Evolutionary conservation across 2,797 vertebrate species (phyloP), one percentile per base, ranked within the genome.

Genomic region (Falco peregrinus): DNA sequence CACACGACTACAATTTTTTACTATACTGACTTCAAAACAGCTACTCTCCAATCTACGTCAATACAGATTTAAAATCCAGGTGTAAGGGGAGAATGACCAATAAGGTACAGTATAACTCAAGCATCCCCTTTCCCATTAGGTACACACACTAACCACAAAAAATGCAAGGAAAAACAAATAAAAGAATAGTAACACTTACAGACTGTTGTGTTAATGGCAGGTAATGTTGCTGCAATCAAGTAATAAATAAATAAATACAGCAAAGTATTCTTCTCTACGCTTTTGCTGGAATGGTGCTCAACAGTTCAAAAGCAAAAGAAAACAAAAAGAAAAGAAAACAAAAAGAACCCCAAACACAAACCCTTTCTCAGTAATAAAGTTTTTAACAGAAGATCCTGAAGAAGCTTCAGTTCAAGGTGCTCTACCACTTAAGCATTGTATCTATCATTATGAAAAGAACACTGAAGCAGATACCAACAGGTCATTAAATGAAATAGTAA

Each of bases 201-300:
- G 91, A 94, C 51, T 88, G 83, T 53, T 88, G 67, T 60, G 37
- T 96, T 97, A 97, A 95, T 87, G 93, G 83, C 61, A 96, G 56
- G 50, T 79, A 97, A 95, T 33, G 8, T 87, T 96, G 93, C 93
- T 97, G 93, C 84, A 95, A 69, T 88, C 94, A 94, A 96, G 90
- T 95, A 97, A 98, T 98, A 98, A 98, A 98, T 98, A 98, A 98
- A 98, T 98, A 98, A 97, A 97, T 97, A 97, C 85, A 95, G 83
- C 87, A 96, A 87, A 95, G 76, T 83, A 91, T 97, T 97, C 79
- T 89, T 93, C 88, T 97, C 79, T 64, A 82, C 45, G 61, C 79
- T 82, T 93, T 83, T 85, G 93, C 86, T 92, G 63, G 86, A 95
- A 79, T 85, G 61, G 48, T 91, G 59, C 83, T 97, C 73, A 80